phyloP scores from a whole-genome alignment of 2,797 vertebrate species.

The Microhierax caerulescens region DNA sequence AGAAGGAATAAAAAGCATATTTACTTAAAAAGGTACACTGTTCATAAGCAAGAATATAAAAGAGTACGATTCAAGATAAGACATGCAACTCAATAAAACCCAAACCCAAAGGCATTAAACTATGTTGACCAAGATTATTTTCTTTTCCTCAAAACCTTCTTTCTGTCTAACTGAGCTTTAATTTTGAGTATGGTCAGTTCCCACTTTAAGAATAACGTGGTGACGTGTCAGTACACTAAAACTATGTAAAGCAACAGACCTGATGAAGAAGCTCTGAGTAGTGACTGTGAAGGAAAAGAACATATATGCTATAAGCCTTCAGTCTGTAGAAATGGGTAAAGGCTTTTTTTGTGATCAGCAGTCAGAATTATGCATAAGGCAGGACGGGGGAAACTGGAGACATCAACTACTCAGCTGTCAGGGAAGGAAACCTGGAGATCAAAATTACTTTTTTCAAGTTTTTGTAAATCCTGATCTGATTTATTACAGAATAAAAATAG shows the following conservation, averaged over 20 bases:
- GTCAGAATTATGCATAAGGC: not conserved
- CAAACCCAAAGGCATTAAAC: not conserved
- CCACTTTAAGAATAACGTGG: not conserved
- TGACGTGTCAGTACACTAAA: not conserved
- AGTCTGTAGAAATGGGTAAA: not conserved
- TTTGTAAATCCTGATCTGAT: not conserved
- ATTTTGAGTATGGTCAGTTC: not conserved
- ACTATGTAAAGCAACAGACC: not conserved
- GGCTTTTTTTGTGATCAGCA: not conserved
- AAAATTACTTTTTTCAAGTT: not conserved
- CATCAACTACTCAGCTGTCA: not conserved
- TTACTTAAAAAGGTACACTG: not conserved
- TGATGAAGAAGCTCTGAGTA: not conserved
- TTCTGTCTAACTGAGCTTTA: not conserved
- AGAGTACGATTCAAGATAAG: not conserved
- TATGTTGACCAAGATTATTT: not conserved
- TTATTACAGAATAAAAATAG: not conserved
- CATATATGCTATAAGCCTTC: not conserved
- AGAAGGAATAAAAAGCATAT: not conserved
- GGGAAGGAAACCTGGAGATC: not conserved
- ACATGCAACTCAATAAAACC: not conserved
- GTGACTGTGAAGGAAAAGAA: not conserved
- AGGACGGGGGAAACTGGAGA: not conserved
- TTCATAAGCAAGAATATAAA: not conserved
- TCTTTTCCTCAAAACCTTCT: not conserved